These are phyloP conservation scores for Lycodopsis pacificus DNA, from an alignment of 2,797 vertebrate species.

Conservation along the genomic window DNA sequence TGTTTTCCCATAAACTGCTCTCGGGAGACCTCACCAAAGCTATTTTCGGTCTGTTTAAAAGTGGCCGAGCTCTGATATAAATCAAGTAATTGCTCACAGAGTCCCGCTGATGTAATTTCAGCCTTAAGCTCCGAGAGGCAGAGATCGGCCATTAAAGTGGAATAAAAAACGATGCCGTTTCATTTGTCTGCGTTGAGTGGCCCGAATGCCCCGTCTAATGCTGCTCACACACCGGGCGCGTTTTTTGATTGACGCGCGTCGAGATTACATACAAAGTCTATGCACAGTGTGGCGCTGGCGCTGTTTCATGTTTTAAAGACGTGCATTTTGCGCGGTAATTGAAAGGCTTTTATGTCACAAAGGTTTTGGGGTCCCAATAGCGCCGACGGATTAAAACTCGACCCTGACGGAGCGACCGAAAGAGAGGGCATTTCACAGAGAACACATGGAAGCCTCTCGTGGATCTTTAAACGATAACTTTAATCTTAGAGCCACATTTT, in stretches of 20 bases:
- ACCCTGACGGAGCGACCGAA: constrained; percentile 43
- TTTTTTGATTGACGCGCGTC: too few relatives aligned
- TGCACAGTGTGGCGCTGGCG: constrained; percentile 12
- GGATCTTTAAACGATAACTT: constrained; percentile 55
- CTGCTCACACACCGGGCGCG: too few relatives aligned
- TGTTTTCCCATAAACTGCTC: constrained; percentile 45
- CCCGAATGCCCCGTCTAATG: constrained; percentile 30
- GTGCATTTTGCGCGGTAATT: constrained; percentile 42
- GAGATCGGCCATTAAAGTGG: constrained; percentile 43
- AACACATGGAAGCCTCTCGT: constrained; percentile 52
- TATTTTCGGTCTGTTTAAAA: constrained; percentile 48
- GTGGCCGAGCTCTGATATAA: constrained; percentile 47
- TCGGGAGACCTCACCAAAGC: constrained; percentile 27
- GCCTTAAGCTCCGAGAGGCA: constrained; percentile 27
- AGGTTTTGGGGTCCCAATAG: constrained; percentile 45
- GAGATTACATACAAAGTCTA: too few relatives aligned
- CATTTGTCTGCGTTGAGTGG: constrained; percentile 39
- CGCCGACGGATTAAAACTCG: constrained; percentile 44
- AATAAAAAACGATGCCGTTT: constrained; percentile 55
- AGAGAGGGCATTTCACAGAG: constrained; percentile 24
- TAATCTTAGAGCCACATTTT: constrained; percentile 46
- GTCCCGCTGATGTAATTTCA: constrained; percentile 49
- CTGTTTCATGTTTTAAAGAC: constrained; percentile 46
- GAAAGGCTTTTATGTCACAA: constrained; percentile 62
- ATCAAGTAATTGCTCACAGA: constrained; percentile 63